Evolutionary conservation across 2,113 vertebrate species (phyloP).

Genomic region (Carassius auratus): DNA sequence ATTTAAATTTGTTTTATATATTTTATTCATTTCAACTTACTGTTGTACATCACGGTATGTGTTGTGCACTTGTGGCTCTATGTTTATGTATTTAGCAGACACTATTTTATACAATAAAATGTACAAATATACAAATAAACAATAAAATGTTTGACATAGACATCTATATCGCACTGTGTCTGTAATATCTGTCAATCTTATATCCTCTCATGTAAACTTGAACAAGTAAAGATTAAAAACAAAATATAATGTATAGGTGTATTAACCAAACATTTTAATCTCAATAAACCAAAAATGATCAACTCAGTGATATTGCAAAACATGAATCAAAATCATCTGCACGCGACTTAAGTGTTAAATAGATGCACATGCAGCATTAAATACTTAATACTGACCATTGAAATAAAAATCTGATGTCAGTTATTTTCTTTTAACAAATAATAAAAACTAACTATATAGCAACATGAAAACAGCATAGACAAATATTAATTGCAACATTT

Average conservation of each 20-base stretch:
- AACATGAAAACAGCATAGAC: neutral
- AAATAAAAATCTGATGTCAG: neutral
- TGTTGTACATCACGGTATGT: neutral
- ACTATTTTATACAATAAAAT: neutral
- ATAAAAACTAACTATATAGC: neutral
- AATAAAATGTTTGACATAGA: neutral
- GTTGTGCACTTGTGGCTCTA: neutral
- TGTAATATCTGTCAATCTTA: neutral
- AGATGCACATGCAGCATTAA: neutral
- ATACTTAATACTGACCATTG: neutral
- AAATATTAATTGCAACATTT: neutral
- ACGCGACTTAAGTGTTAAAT: neutral
- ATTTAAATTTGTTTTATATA: neutral
- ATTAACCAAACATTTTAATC: neutral
- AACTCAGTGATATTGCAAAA: neutral
- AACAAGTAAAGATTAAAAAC: neutral
- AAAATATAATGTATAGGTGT: neutral
- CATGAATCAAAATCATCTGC: neutral
- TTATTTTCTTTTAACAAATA: neutral
- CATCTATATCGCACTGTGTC: neutral
- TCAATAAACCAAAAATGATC: neutral
- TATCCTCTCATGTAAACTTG: neutral
- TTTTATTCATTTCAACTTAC: neutral
- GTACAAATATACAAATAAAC: neutral
- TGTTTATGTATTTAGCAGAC: neutral